Evolutionary conservation across 2,797 vertebrate species (phyloP).

Genomic region (Okamejei kenojei): DNA sequence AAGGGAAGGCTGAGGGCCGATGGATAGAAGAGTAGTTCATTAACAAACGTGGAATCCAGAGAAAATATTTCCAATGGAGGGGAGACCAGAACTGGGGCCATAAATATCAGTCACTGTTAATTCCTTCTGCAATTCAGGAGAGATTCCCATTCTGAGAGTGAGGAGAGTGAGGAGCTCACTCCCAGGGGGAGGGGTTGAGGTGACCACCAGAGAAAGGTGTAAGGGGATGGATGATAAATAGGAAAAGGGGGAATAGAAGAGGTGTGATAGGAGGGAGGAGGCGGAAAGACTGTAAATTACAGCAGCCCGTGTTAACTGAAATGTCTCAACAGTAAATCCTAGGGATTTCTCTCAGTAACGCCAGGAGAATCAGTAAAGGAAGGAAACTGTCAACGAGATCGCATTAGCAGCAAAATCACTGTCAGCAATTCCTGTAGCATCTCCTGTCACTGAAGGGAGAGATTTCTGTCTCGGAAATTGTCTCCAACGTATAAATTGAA

Average conservation of each 20-base stretch:
- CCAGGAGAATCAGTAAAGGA: background rate
- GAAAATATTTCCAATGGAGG: background rate
- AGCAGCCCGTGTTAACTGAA: background rate
- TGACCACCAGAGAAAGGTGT: background rate
- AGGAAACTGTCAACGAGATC: background rate
- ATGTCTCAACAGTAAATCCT: background rate
- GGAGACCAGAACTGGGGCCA: background rate
- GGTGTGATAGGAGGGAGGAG: background rate
- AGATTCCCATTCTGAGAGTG: background rate
- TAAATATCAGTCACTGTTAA: background rate
- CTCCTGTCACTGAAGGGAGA: background rate
- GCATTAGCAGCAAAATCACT: background rate
- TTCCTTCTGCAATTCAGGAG: background rate
- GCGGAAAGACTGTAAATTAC: background rate
- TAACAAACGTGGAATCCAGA: background rate
- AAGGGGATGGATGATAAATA: background rate
- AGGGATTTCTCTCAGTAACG: background rate
- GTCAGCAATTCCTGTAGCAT: background rate
- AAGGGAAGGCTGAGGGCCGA: background rate
- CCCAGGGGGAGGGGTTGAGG: background rate
- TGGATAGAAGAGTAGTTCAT: too few relatives aligned
- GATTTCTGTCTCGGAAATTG: constrained; percentile 6
- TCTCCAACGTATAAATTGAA: background rate
- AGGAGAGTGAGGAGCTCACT: background rate
- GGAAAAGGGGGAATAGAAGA: background rate